Conservation (phyloP, 2,888 invertebrate species). For the Ichneumoninae sp. region DNA sequence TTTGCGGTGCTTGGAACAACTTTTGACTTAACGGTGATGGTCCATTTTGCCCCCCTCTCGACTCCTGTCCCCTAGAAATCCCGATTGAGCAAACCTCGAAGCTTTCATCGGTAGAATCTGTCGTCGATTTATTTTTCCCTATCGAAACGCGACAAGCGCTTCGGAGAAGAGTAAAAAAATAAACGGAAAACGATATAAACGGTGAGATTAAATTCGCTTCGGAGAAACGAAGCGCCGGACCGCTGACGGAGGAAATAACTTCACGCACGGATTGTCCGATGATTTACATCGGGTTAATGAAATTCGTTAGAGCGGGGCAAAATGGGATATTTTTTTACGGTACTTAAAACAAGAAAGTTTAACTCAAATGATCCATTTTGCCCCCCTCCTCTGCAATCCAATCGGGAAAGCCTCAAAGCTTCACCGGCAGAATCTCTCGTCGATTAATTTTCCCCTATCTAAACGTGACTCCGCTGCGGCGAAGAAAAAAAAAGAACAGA, state of each 20-base stretch:
- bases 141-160: no score
- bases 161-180: neutral
- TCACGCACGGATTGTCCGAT: neutral
- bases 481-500: neutral
- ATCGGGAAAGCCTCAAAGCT: no score
- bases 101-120: no score
- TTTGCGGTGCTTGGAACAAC: neutral
- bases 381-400: no score
- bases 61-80: no score
- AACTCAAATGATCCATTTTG: neutral
- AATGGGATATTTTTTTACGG: neutral
- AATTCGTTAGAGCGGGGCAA: neutral
- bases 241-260: slow-evolving; percentile 12
- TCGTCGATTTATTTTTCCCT: no score
- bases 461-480: neutral
- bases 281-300: neutral
- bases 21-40: neutral
- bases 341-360: neutral
- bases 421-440: no score
- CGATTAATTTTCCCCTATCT: no score
- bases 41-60: neutral
- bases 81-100: no score
- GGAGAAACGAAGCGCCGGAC: neutral
- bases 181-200: slow-evolving; percentile 5
- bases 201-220: slow-evolving; percentile 9